A percentile compares a stretch with the other conserved stretches of the same genome.
Conservation (phyloP, 2,888 invertebrate genomes). For the Dendrolimus pini region DNA sequence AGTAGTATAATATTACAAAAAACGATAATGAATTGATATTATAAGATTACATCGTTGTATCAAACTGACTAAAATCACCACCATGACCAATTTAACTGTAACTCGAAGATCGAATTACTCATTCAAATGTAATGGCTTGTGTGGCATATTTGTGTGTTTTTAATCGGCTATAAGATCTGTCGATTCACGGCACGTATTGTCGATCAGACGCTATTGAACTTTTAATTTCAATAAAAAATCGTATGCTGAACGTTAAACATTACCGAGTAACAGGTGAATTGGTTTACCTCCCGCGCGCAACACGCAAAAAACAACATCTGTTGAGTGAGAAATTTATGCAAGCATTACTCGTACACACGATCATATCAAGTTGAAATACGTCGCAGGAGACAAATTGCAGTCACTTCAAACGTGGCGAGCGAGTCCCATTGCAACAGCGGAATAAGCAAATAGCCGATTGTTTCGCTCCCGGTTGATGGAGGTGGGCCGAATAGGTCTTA, state of each 20-base stretch:
- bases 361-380: slow-evolving; percentile 69
- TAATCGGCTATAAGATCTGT: slow-evolving; percentile 5
- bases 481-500: slow-evolving; percentile 36
- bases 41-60: no score
- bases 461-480: slow-evolving; percentile 33
- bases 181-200: slow-evolving; percentile 42
- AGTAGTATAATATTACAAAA: no score
- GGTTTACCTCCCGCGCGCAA: slow-evolving; percentile 48
- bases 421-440: slow-evolving; percentile 44
- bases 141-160: not conserved
- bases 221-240: slow-evolving; percentile 65
- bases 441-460: slow-evolving; percentile 58
- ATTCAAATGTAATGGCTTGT: no score
- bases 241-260: slow-evolving; percentile 44
- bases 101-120: no score
- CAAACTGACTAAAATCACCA: no score
- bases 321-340: slow-evolving; percentile 57
- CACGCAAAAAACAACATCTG: slow-evolving; percentile 61
- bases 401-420: slow-evolving; percentile 63
- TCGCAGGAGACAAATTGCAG: slow-evolving; percentile 68
- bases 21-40: no score
- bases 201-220: slow-evolving; percentile 54
- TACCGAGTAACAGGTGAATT: slow-evolving; percentile 60
- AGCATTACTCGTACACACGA: slow-evolving; percentile 57
- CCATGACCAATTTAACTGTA: no score